phyloP scores from a whole-genome alignment of 2,113 vertebrate species.

The Callipepla californica region DNA sequence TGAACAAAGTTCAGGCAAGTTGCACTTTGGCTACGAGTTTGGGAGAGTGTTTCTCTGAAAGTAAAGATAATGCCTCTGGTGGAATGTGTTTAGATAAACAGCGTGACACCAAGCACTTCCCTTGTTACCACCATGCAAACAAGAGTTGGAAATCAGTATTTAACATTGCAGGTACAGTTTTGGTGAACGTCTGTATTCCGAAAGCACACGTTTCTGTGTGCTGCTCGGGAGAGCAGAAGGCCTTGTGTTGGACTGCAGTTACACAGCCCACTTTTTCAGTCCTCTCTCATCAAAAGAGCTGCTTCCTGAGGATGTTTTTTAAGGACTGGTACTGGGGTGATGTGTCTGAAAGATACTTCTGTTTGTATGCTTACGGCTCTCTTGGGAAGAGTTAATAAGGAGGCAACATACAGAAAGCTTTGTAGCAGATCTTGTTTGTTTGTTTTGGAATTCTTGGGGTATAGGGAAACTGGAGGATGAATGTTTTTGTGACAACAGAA shows the following conservation, averaged over 20 bases:
- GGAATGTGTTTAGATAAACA: conserved; percentile 1
- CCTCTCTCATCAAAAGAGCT: neutral
- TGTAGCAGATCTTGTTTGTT: neutral
- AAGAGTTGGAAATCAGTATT: neutral
- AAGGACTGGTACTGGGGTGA: neutral
- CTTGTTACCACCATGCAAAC: neutral
- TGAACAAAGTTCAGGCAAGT: conserved; percentile 10
- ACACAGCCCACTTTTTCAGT: neutral
- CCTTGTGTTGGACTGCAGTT: rapidly evolving
- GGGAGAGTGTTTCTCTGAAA: neutral
- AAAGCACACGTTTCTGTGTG: neutral
- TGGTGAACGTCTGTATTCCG: neutral
- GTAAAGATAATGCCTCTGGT: neutral
- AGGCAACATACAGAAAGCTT: neutral
- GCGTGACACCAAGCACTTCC: neutral
- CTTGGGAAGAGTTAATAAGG: neutral
- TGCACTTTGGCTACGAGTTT: conserved; percentile 7
- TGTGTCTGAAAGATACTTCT: neutral
- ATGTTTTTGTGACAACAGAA: neutral
- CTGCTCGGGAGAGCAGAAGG: neutral
- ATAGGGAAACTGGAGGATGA: neutral
- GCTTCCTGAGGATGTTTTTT: neutral
- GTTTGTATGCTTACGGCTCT: conserved; percentile 14
- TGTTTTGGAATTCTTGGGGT: neutral
- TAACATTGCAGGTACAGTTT: neutral